Evolutionary conservation across 2,797 vertebrate species (phyloP).

Genomic region (Etheostoma perlongum): DNA sequence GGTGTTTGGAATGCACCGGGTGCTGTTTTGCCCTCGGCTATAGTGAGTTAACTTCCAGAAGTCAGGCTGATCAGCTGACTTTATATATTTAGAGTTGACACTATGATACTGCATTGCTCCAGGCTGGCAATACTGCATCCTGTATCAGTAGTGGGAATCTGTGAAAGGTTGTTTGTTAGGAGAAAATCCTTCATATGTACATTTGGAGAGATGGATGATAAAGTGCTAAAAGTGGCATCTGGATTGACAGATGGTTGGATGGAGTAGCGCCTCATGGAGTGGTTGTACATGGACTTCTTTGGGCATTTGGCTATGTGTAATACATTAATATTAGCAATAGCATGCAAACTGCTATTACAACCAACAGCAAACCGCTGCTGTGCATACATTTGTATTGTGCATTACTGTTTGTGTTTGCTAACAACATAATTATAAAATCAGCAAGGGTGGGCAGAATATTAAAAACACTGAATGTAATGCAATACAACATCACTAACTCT

Average conservation of each 20-base stretch:
- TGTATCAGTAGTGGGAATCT: background rate
- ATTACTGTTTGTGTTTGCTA: slow-evolving; percentile 4
- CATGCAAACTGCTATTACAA: background rate
- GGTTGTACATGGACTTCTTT: background rate
- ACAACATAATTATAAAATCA: background rate
- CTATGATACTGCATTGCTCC: background rate
- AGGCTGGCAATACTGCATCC: slow-evolving; percentile 8
- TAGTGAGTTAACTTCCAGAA: slow-evolving; percentile 32
- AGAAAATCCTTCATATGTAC: background rate
- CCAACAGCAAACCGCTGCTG: background rate
- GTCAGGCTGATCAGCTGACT: slow-evolving; percentile 19
- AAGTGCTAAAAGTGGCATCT: slow-evolving; percentile 11
- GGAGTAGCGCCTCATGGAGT: background rate
- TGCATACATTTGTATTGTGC: background rate
- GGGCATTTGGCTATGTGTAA: background rate
- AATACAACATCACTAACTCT: no score
- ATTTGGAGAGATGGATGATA: background rate
- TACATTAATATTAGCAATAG: background rate
- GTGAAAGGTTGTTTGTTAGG: background rate
- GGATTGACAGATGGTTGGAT: slow-evolving; percentile 36
- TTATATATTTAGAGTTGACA: slow-evolving; percentile 9
- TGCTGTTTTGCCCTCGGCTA: slow-evolving; percentile 35
- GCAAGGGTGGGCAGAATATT: background rate
- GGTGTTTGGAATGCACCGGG: slow-evolving; percentile 7
- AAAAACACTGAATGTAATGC: no score